These are phyloP conservation scores for Temnothorax curvispinosus DNA, from an alignment of 1,140 invertebrate genomes.

Conservation along the genomic window DNA sequence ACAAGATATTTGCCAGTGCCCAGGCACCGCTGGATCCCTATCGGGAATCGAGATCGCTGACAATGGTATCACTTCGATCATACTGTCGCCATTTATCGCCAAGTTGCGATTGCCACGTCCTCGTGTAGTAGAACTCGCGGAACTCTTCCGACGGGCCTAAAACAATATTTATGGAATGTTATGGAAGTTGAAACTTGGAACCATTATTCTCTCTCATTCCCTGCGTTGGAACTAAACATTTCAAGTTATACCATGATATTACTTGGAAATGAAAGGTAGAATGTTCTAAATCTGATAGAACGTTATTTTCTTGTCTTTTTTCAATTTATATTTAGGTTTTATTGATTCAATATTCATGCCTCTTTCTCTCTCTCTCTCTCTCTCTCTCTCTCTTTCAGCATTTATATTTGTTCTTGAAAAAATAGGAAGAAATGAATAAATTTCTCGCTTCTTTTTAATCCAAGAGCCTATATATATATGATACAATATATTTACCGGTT, in stretches of 20 bases:
- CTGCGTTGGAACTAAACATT: background rate
- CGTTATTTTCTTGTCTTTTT: background rate
- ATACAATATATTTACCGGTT: slow-evolving; percentile 58
- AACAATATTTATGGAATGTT: background rate
- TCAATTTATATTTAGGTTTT: slow-evolving; percentile 2
- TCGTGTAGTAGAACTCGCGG: slow-evolving; percentile 58
- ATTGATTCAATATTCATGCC: background rate
- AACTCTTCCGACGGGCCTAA: slow-evolving; percentile 70
- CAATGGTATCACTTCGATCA: slow-evolving; percentile 86
- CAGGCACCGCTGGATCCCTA: slow-evolving; percentile 50
- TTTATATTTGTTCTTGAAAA: background rate
- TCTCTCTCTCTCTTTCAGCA: background rate
- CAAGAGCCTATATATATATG: no score
- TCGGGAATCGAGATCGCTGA: slow-evolving; percentile 80
- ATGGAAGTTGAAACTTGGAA: background rate
- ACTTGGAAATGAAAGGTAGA: background rate
- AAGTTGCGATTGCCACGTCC: slow-evolving; percentile 67
- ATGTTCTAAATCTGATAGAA: background rate
- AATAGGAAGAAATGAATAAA: background rate
- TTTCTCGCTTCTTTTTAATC: background rate
- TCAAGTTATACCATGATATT: background rate
- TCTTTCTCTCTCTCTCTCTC: no score
- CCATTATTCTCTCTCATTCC: background rate
- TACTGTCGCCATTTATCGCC: slow-evolving; percentile 71
- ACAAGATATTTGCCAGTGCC: slow-evolving; percentile 79